Conservation (phyloP, 2,888 invertebrate genomes). For the Hydrotaea cyrtoneurina region DNA sequence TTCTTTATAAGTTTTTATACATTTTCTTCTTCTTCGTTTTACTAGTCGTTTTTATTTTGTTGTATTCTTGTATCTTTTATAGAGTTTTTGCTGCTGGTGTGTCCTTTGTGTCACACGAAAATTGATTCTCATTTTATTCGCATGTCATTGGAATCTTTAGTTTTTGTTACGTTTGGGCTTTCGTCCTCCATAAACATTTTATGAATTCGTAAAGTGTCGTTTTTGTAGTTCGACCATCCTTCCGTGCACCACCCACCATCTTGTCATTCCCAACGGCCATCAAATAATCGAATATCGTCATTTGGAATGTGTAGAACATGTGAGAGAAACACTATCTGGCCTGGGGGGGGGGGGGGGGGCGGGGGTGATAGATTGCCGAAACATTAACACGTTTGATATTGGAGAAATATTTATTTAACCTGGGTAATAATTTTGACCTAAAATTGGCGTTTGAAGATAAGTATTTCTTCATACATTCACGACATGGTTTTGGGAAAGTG, state of each 20-base stretch:
- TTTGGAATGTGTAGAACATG: not conserved
- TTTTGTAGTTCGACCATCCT: not conserved
- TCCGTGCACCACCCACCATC: not conserved
- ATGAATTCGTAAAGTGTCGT: not conserved
- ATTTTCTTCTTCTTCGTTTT: constrained; percentile 1
- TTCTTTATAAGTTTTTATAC: constrained; percentile 7
- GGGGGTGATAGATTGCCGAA: not conserved
- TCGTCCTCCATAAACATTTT: not conserved
- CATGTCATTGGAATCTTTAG: constrained; percentile 18
- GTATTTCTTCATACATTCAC: too few species aligned
- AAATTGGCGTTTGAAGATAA: not conserved
- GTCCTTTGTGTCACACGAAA: not conserved
- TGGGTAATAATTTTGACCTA: not conserved
- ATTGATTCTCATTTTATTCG: constrained; percentile 48
- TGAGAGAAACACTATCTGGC: not conserved
- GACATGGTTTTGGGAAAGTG: too few species aligned
- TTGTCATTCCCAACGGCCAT: not conserved
- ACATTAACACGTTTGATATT: constrained; percentile 8
- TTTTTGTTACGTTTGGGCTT: not conserved
- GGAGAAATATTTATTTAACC: constrained; percentile 4
- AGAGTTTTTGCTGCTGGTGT: constrained; percentile 29
- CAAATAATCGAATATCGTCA: not conserved
- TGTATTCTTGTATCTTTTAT: constrained; percentile 23
- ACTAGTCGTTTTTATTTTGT: not conserved
- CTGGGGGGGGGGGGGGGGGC: not conserved